Percentiles rank a stretch among this genome's conserved stretches.
Conservation (phyloP, 2,113 vertebrate species). For the Pipa parva region DNA sequence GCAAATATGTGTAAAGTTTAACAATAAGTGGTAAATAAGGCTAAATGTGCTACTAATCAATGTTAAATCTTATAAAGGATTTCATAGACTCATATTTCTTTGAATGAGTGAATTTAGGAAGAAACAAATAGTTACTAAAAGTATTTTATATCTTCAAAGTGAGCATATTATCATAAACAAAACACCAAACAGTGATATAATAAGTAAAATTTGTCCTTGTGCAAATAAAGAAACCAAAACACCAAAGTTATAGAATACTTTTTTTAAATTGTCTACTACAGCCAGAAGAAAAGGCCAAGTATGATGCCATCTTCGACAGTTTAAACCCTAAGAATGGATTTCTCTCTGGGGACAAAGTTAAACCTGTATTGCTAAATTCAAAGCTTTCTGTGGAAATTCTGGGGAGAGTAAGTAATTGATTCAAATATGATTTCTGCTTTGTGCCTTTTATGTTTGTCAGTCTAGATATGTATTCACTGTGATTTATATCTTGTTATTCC, state of each 20-base stretch:
- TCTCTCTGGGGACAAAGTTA: constrained; percentile 93
- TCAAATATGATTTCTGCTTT: too few relatives aligned
- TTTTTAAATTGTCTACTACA: constrained; percentile 51
- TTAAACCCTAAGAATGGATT: constrained; percentile 83
- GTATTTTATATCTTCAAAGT: too few relatives aligned
- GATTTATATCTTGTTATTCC: background rate
- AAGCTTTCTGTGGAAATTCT: constrained; percentile 94
- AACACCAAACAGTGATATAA: too few relatives aligned
- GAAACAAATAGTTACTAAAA: too few relatives aligned
- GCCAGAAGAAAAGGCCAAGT: constrained; percentile 93
- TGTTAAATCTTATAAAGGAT: too few relatives aligned
- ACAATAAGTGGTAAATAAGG: too few relatives aligned
- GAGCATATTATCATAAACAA: too few relatives aligned
- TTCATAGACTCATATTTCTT: too few relatives aligned
- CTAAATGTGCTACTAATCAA: too few relatives aligned
- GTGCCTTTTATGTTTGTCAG: background rate
- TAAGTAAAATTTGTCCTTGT: too few relatives aligned
- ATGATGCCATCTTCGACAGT: constrained; percentile 94
- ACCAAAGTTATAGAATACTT: background rate
- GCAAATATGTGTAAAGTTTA: too few relatives aligned
- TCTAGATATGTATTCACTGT: background rate
- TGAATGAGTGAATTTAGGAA: too few relatives aligned
- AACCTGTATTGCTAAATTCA: constrained; percentile 96
- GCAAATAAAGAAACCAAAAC: background rate
- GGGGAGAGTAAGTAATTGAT: constrained; percentile 87